phyloP scores from a whole-genome alignment of 2,797 vertebrate genomes.

The Gallinago nigripennis region DNA sequence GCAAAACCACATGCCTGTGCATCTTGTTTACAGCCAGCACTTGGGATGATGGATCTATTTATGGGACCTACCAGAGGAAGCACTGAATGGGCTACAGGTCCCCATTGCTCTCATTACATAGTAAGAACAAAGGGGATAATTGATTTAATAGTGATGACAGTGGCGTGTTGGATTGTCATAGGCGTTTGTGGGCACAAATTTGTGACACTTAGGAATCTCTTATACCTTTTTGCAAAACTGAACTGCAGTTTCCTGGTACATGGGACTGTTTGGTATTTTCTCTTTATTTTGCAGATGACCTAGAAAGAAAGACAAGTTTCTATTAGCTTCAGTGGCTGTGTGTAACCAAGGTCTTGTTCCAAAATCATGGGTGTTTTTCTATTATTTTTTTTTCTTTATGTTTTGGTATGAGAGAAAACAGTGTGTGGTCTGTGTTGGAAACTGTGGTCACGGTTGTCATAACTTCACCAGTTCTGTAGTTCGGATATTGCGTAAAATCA shows the following conservation, averaged over 20 bases:
- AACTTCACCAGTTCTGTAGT: not conserved
- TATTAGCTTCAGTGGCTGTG: rapidly evolving
- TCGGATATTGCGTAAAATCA: not conserved
- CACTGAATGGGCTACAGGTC: not conserved
- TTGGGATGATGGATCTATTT: not conserved
- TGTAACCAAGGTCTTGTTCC: not conserved
- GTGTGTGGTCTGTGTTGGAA: not conserved
- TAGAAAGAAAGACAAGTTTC: not conserved
- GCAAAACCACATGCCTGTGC: not conserved
- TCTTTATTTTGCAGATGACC: not conserved
- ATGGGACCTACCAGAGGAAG: not conserved
- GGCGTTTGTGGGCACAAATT: not conserved
- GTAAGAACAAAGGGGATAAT: not conserved
- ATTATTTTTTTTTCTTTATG: not conserved
- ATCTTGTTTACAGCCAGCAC: not conserved
- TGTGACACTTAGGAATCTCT: not conserved
- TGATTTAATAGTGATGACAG: not conserved
- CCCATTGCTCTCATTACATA: not conserved
- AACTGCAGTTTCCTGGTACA: not conserved
- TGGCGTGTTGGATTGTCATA: not conserved
- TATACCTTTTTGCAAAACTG: not conserved
- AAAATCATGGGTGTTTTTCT: not conserved
- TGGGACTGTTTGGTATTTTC: not conserved
- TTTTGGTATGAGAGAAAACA: not conserved
- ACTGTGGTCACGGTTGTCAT: not conserved